Conservation (phyloP, 2,888 invertebrate species). For the Macaria liturata region DNA sequence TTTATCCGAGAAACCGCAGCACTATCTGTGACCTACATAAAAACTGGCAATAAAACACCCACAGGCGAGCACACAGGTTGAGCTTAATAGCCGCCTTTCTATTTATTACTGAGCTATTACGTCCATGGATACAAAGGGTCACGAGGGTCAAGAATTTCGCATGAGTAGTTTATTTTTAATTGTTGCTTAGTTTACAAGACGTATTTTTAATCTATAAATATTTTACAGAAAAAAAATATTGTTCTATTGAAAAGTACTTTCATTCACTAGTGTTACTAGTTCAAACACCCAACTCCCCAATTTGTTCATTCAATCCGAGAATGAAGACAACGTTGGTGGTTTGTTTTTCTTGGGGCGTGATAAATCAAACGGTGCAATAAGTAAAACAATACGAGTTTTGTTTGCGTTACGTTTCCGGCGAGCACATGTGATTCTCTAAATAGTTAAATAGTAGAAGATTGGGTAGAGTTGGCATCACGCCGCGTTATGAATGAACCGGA, state of each 20-base stretch:
- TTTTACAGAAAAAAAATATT: too few species aligned
- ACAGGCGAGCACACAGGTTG: slow-evolving; percentile 36
- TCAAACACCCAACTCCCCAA: neutral
- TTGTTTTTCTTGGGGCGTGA: slow-evolving; percentile 43
- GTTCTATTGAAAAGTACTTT: too few species aligned
- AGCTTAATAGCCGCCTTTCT: slow-evolving; percentile 41
- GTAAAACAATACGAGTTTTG: slow-evolving; percentile 66
- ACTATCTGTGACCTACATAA: slow-evolving; percentile 47
- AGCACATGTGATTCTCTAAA: slow-evolving; percentile 58
- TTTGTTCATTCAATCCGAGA: slow-evolving; percentile 20
- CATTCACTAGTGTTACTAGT: too few species aligned
- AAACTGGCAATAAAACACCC: slow-evolving; percentile 40
- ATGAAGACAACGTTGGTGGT: slow-evolving; percentile 63
- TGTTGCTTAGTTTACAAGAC: neutral
- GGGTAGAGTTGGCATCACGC: slow-evolving; percentile 55
- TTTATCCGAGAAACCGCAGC: slow-evolving; percentile 33
- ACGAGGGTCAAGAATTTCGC: slow-evolving; percentile 36
- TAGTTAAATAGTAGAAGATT: slow-evolving; percentile 36
- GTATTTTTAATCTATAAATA: too few species aligned
- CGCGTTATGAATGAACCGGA: slow-evolving; percentile 78
- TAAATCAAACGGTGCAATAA: slow-evolving; percentile 54
- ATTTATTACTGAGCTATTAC: slow-evolving; percentile 36
- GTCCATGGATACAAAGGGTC: slow-evolving; percentile 28
- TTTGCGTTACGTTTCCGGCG: slow-evolving; percentile 68
- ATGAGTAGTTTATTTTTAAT: slow-evolving; percentile 19